Evolutionary conservation across 53 echinoderm and acorn worm species (phyloP), one percentile per base, ranked within the genome.

Genomic region (Echinometra lucunter): DNA sequence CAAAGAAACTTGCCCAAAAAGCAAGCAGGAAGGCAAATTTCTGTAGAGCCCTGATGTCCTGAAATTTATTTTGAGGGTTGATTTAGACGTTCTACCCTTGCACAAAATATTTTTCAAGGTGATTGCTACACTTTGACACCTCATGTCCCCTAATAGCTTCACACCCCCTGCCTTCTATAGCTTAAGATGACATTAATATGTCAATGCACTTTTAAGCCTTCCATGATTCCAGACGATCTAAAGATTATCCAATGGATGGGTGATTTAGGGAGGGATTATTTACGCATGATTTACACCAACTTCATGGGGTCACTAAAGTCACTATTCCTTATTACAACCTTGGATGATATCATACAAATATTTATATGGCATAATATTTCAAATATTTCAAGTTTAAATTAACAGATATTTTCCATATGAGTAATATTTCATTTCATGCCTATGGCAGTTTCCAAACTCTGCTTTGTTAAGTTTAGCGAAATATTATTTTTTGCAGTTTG

Each of bases 151-250:
- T 81, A 44, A 81, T 81, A 17, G 6, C 44, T 53, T 81, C 30
- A 49, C 85, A 85, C 47, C 47, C 82, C 85, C 40, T 81, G 44
- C 10, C 42, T 81, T n/a, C 28, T 27, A 12, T 28, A 47, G 49
- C 85, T 85, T 53, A 85, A 49, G 30, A 85, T 47, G n/a, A 49
- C 85, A 85, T 85, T 85, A 85, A n/a, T 49, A 85, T 47, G 85
- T 85, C 47, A 85, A 85, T 85, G 53, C n/a, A 85, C 85, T 85
- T 85, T 85, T 85, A 85, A 85, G 85, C 27, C 11, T 6, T 85
- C 49, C 49, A 49, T 23, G 27, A 21, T n/a, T 85, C n/a, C 12
- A 28, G 45, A 85, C 49, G 49, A 85, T 49, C 28, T 49, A 30
- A 81, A 44, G 72, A 81, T 81, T 30, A 85, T 38, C 85, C 30